Conservation (phyloP, 2,888 invertebrate species). For the Ypsolopha sequella region DNA sequence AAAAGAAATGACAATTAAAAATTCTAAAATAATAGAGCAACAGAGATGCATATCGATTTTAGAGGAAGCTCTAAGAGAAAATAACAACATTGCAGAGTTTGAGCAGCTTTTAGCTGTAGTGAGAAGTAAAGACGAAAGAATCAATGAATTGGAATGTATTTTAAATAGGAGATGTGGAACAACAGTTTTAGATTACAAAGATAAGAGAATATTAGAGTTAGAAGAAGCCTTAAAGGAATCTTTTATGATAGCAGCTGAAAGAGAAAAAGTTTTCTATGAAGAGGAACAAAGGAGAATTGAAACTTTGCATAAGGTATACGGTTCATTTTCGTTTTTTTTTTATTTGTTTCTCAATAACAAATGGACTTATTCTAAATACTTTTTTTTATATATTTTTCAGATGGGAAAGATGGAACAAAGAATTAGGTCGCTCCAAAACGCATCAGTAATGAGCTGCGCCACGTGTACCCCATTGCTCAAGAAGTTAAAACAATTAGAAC, state of each 20-base stretch:
- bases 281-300: constrained; percentile 75
- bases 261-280: constrained; percentile 74
- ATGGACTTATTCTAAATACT: constrained; percentile 3
- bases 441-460: constrained; percentile 76
- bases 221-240: constrained; percentile 88
- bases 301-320: constrained; percentile 75
- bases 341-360: constrained; percentile 3
- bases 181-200: constrained; percentile 43
- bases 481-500: constrained; percentile 75
- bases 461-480: constrained; percentile 75
- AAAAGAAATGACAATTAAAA: constrained; percentile 59
- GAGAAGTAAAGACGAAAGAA: constrained; percentile 74
- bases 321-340: constrained; percentile 5
- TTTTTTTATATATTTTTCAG: constrained; percentile 42
- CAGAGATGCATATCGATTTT: constrained; percentile 65
- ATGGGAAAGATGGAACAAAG: constrained; percentile 79
- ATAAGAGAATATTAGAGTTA: constrained; percentile 77
- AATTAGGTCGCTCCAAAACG: constrained; percentile 76
- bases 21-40: constrained; percentile 66
- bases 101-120: constrained; percentile 70
- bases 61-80: constrained; percentile 66
- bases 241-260: constrained; percentile 77
- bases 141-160: constrained; percentile 82
- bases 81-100: constrained; percentile 69
- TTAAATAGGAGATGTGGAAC: constrained; percentile 59